phyloP scores from a whole-genome alignment of 2,888 invertebrate species.

The Aleiodes testaceus region DNA sequence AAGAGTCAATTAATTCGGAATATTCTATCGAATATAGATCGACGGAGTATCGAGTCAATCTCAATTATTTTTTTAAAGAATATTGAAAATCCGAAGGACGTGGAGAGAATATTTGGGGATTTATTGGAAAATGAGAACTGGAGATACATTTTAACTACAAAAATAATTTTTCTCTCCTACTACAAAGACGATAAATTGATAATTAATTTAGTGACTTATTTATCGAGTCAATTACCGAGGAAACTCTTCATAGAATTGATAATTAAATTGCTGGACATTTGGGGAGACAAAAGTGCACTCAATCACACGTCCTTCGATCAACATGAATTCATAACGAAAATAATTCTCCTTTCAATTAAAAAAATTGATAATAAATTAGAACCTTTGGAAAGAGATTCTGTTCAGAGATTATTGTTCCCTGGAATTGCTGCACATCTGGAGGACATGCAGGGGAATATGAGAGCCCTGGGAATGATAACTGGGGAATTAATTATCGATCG shows the following conservation, averaged over 20 bases:
- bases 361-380: slow-evolving; percentile 68
- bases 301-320: slow-evolving; percentile 80
- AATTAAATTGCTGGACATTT: slow-evolving; percentile 77
- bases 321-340: slow-evolving; percentile 81
- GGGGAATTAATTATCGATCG: slow-evolving; percentile 79
- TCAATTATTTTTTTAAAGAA: slow-evolving; percentile 76
- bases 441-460: slow-evolving; percentile 76
- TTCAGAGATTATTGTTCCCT: slow-evolving; percentile 76
- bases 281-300: slow-evolving; percentile 80
- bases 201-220: slow-evolving; percentile 78
- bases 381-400: slow-evolving; percentile 61
- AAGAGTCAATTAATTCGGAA: slow-evolving; percentile 69
- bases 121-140: slow-evolving; percentile 72
- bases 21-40: slow-evolving; percentile 76
- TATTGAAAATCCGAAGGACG: slow-evolving; percentile 65
- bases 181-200: slow-evolving; percentile 74
- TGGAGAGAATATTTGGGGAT: slow-evolving; percentile 75
- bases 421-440: slow-evolving; percentile 83
- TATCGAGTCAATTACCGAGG: slow-evolving; percentile 72
- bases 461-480: slow-evolving; percentile 84
- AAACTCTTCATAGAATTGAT: slow-evolving; percentile 73
- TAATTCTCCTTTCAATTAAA: slow-evolving; percentile 77
- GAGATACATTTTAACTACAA: slow-evolving; percentile 79
- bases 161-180: slow-evolving; percentile 77
- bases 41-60: slow-evolving; percentile 77